Evolutionary conservation across 1,140 invertebrate genomes (phyloP).

Genomic region (Littorina saxatilis): DNA sequence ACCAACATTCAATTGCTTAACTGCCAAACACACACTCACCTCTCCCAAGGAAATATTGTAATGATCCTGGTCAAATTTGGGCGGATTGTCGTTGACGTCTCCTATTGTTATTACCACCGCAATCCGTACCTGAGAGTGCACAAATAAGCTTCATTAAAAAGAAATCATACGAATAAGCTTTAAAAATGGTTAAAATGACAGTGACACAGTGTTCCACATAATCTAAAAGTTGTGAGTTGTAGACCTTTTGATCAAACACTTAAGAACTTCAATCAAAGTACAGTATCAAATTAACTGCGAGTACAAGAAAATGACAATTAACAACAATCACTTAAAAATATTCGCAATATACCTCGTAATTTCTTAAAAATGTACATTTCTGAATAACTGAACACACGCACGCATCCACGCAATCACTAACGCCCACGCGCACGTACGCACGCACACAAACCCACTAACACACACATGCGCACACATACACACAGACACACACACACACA

Average conservation of each 20-base stretch:
- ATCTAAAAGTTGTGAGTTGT: no score
- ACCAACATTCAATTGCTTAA: no score
- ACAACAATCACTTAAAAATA: neutral
- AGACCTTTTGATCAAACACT: no score
- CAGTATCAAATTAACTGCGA: neutral
- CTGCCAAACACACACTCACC: neutral
- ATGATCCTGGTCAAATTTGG: neutral
- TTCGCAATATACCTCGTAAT: neutral
- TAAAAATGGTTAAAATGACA: no score
- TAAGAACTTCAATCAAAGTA: neutral
- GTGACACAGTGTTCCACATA: no score
- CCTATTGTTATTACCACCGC: neutral
- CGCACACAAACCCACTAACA: no score
- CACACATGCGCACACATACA: neutral
- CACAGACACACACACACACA: neutral
- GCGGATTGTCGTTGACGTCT: constrained; percentile 21
- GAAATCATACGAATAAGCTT: no score
- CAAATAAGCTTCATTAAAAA: no score
- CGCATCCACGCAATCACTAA: no score
- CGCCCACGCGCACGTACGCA: no score
- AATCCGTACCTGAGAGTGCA: neutral
- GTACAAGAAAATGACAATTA: neutral
- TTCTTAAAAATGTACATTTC: no score
- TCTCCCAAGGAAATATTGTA: neutral
- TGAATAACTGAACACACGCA: no score